Evolutionary conservation across 2,113 vertebrate species (phyloP), one percentile per base, ranked within the genome.

Genomic region (Corythornis cristatus): DNA sequence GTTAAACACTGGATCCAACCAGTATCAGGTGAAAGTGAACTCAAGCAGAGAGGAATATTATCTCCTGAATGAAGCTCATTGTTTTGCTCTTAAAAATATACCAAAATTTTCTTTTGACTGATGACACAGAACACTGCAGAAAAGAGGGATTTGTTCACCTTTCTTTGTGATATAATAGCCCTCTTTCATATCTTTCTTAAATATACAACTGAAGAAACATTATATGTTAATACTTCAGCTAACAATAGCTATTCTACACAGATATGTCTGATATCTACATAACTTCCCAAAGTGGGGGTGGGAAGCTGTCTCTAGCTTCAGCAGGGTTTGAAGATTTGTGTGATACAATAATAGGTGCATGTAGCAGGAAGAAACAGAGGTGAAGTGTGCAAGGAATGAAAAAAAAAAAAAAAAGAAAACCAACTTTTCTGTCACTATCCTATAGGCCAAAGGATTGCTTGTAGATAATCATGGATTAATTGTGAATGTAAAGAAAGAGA

Each of bases 381-480:
- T 73, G 78, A 93, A 89, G 53, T 68, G 80, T 88, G 67, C 81
- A 74, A 91, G 70, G 88, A 93, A 72, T 89, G 74, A 43, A 37
- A 77, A 29, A 87, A 85, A 78, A 89, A 82, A 31, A 58, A 68
- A 60, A 21, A 35, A 50, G 57, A 48, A 21, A 85, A 95, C 31
- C 65, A 94, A 77, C 58, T 95, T 93, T 85, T 89, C 93, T 96
- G 45, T 72, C 82, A 88, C 67, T 68, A 75, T 94, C 74, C 89
- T 77, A 93, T 88, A 86, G 90, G 97, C 93, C 96, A 96, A 80
- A 96, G 85, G 72, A 96, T 86, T 81, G 74, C 88, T 93, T 96
- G 91, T 89, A 97, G 97, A 96, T 97, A 97, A 98, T 97, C 92
- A 95, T 54, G 91, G 96, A 97, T 98, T 98, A 98, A 98, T 97